Evolutionary conservation across 2,797 vertebrate species (phyloP).

Genomic region (Anabacerthia variegaticeps): DNA sequence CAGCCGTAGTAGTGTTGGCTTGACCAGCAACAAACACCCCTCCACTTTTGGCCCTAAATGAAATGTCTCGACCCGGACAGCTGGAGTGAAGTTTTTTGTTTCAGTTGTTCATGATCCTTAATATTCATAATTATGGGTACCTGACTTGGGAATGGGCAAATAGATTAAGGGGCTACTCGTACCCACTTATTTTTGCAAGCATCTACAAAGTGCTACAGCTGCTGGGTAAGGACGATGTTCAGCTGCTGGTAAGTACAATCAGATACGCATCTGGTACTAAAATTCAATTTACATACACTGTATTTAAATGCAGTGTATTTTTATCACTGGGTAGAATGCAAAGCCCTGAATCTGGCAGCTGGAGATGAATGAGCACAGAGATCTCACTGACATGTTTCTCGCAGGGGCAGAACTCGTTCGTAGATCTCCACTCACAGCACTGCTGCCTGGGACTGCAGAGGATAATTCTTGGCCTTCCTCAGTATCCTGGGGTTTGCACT

Average conservation of each 20-base stretch:
- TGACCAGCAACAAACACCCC: background rate
- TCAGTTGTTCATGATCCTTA: constrained; percentile 67
- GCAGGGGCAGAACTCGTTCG: background rate
- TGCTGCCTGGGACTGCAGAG: background rate
- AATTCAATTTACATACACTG: background rate
- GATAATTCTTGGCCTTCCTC: background rate
- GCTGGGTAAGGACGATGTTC: constrained; percentile 81
- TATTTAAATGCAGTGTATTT: background rate
- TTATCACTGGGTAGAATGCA: background rate
- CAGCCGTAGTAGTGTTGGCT: rapidly evolving
- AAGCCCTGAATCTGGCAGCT: background rate
- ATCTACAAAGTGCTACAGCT: constrained; percentile 88
- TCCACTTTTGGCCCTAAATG: rapidly evolving
- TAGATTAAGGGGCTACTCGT: constrained; percentile 88
- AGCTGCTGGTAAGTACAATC: constrained; percentile 83
- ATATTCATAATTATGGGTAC: constrained; percentile 86
- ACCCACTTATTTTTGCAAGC: constrained; percentile 89
- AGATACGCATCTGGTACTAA: background rate
- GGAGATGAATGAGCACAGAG: background rate
- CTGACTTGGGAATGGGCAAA: constrained; percentile 96
- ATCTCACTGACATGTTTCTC: too few relatives aligned
- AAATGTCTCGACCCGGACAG: background rate
- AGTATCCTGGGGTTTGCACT: background rate
- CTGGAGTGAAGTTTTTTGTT: background rate
- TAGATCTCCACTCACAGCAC: background rate